Conservation (phyloP, 2,113 vertebrate genomes). For the Cyanistes caeruleus region DNA sequence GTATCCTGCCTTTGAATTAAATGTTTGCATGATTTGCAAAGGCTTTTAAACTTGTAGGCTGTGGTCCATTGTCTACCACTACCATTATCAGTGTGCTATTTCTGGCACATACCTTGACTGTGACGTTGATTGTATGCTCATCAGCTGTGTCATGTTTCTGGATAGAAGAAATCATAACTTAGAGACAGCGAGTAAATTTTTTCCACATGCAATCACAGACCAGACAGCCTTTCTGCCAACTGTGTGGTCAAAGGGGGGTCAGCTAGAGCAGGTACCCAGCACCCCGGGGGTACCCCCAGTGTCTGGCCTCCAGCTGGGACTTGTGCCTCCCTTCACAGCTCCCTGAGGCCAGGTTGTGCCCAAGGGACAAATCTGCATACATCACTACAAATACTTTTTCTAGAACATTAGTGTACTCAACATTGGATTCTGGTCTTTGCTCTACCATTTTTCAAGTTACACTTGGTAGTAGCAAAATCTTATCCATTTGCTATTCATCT, state of each 20-base stretch:
- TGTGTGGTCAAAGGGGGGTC: rapidly evolving
- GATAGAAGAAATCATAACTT: not conserved
- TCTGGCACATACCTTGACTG: not conserved
- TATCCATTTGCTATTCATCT: not conserved
- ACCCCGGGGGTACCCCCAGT: not conserved
- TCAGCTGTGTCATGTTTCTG: not conserved
- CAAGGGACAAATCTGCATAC: not conserved
- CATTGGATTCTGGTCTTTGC: not conserved
- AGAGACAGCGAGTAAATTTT: not conserved
- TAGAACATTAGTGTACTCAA: not conserved
- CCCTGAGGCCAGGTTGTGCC: not conserved
- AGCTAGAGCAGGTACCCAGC: not conserved
- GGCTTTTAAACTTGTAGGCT: not conserved
- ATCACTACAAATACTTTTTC: not conserved
- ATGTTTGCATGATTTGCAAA: not conserved
- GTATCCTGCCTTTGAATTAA: not conserved
- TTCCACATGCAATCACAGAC: not conserved
- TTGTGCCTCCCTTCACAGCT: not conserved
- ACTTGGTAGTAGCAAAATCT: not conserved
- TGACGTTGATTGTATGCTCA: not conserved
- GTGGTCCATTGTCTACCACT: not conserved
- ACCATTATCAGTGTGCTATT: not conserved
- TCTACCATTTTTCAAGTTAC: not conserved
- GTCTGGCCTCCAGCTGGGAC: not conserved
- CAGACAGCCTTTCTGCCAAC: not conserved